These are phyloP conservation scores for Oreocharis arfaki DNA, from an alignment of 2,113 vertebrate species.

Conservation along the genomic window DNA sequence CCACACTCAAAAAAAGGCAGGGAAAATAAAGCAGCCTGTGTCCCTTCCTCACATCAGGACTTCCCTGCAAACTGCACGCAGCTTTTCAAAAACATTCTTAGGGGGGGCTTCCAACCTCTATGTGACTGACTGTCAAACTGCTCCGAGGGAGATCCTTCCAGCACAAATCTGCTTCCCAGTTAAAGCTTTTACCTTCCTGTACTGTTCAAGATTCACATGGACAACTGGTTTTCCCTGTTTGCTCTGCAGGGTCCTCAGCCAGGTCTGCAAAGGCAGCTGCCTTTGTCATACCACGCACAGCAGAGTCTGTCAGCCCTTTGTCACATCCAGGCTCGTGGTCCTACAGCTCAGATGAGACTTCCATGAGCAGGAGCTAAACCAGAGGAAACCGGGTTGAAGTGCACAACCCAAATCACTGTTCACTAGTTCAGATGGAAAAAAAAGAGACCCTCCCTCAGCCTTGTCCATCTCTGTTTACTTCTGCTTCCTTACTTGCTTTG, in stretches of 20 bases:
- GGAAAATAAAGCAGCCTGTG: not conserved
- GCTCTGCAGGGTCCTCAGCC: not conserved
- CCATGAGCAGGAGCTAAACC: not conserved
- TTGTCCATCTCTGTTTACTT: not conserved
- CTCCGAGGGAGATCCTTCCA: not conserved
- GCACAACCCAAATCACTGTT: not conserved
- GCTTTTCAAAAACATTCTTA: not conserved
- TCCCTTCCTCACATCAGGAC: not conserved
- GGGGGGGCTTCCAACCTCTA: not conserved
- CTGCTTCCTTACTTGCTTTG: not conserved
- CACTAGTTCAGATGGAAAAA: not conserved
- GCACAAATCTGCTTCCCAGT: not conserved
- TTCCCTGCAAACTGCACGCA: not conserved
- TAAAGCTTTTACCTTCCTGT: not conserved
- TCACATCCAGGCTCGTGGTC: not conserved
- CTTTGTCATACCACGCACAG: not conserved
- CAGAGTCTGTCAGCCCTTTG: not conserved
- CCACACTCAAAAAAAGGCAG: not conserved
- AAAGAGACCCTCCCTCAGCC: not conserved
- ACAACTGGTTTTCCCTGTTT: not conserved
- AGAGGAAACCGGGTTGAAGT: accelerated
- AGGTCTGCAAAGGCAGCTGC: not conserved
- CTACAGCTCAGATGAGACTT: not conserved
- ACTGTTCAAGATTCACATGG: not conserved
- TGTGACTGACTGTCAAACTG: not conserved